phyloP scores from a whole-genome alignment of 2,113 vertebrate species.

The Ctenodactylus gundi region DNA sequence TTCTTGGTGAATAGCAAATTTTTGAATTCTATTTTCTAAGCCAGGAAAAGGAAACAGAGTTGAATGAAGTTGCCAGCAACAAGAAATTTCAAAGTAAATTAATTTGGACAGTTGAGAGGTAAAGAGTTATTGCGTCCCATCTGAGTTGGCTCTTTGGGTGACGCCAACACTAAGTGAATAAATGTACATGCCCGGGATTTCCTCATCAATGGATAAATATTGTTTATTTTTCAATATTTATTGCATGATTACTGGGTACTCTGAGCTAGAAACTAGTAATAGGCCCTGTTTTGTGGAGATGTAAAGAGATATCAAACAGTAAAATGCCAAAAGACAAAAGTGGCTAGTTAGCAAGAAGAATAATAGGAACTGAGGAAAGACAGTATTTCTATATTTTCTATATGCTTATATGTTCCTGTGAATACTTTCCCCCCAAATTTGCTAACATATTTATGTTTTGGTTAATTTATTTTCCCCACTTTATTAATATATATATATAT shows the following conservation, averaged over 20 bases:
- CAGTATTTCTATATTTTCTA: background rate
- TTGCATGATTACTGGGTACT: background rate
- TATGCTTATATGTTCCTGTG: background rate
- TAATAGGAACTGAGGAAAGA: background rate
- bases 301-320: background rate
- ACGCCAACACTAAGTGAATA: background rate
- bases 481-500: too few relatives aligned
- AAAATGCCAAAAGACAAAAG: background rate
- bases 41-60: background rate
- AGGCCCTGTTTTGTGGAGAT: background rate
- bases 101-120: background rate
- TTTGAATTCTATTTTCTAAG: background rate
- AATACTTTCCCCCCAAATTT: conserved; percentile 19
- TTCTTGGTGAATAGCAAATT: background rate
- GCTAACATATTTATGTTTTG: background rate
- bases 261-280: background rate
- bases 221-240: background rate
- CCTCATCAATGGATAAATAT: background rate
- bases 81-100: background rate
- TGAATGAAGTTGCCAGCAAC: background rate
- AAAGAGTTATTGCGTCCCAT: background rate
- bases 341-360: background rate
- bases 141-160: background rate
- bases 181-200: background rate
- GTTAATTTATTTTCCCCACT: too few relatives aligned